Percentiles rank a stretch among this genome's conserved stretches.
These are phyloP conservation scores for Acrossocheilus wenchowensis DNA, from an alignment of 2,797 vertebrate species.

Conservation along the genomic window DNA sequence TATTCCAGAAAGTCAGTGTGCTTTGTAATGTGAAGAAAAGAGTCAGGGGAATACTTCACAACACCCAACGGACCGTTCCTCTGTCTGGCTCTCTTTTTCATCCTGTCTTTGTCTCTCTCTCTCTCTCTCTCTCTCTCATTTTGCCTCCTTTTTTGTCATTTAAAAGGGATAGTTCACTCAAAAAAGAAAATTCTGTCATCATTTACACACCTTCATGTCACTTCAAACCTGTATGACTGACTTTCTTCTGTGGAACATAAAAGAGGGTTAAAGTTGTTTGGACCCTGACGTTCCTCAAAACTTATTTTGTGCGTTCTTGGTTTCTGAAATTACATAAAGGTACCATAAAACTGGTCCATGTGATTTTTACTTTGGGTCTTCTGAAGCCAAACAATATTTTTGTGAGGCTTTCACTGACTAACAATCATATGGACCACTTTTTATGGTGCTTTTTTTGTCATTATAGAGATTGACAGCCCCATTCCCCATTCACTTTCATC, in stretches of 20 bases:
- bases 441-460: neutral
- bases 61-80: conserved; percentile 8
- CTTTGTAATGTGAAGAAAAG: conserved; percentile 42
- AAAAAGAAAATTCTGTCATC: neutral
- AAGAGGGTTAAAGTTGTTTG: neutral
- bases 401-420: neutral
- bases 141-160: neutral
- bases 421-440: neutral
- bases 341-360: neutral
- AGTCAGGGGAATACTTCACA: conserved; percentile 23
- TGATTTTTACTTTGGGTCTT: neutral
- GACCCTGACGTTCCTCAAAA: neutral
- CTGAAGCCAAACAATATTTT: neutral
- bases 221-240: neutral
- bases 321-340: neutral
- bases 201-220: neutral
- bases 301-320: neutral
- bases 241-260: neutral
- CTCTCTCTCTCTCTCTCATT: neutral
- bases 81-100: conserved; percentile 4
- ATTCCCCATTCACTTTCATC: neutral
- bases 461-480: neutral
- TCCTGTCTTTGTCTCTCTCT: neutral
- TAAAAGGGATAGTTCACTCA: neutral
- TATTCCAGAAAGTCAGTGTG: conserved; percentile 27